Percentiles rank a stretch among this genome's conserved stretches.
Conservation (phyloP, 2,888 invertebrate genomes). For the Dolichopus griseipennis region DNA sequence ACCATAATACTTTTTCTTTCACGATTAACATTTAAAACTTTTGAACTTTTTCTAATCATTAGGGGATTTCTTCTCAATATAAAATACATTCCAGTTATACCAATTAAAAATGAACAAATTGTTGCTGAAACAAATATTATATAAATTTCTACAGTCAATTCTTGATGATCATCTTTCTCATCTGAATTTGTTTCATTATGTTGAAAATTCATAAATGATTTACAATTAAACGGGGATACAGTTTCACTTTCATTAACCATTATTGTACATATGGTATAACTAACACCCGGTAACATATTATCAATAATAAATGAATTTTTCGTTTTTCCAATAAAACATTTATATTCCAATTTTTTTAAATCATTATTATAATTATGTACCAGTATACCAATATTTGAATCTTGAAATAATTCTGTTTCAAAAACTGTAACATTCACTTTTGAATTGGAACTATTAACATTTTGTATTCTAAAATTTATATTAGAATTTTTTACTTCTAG, state of each 20-base stretch:
- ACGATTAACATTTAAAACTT: background rate
- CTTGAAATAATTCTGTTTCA: background rate
- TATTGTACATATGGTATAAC: conserved; percentile 2
- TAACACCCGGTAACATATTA: background rate
- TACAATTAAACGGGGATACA: conserved; percentile 1
- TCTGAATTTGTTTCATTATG: background rate
- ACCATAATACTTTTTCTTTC: background rate
- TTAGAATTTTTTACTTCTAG: background rate
- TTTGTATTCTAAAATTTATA: background rate
- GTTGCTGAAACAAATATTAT: background rate
- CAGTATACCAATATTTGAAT: background rate
- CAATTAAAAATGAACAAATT: background rate
- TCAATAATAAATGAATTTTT: background rate
- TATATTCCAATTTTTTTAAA: background rate
- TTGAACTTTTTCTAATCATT: background rate
- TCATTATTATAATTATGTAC: background rate
- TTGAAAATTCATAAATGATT: background rate
- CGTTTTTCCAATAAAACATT: background rate
- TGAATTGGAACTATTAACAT: background rate
- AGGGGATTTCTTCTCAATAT: background rate
- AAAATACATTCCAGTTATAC: background rate
- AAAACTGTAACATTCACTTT: background rate
- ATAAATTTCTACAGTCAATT: background rate
- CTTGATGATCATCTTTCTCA: background rate
- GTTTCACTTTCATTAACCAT: background rate